A percentile compares a stretch with the other conserved stretches of the same genome.
These are phyloP conservation scores for Zaprionus capensis DNA, from an alignment of 1,140 invertebrate genomes.

Conservation along the genomic window DNA sequence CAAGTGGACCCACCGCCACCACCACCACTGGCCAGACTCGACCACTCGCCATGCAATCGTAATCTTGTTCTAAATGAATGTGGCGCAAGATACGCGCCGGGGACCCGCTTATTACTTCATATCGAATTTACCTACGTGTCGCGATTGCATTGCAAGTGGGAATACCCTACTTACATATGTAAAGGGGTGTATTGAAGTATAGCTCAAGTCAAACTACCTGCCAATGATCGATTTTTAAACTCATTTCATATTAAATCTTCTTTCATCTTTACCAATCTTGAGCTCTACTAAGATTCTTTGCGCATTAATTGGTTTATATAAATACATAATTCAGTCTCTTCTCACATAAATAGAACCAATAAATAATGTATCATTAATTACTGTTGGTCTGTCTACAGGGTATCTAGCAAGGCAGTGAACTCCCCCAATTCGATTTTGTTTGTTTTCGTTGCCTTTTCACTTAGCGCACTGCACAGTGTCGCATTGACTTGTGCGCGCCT, in stretches of 20 bases:
- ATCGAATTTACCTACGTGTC: slow-evolving; percentile 73
- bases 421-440: background rate
- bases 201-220: too few species aligned
- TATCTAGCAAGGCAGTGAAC: background rate
- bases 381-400: background rate
- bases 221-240: too few species aligned
- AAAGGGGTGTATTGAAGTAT: background rate
- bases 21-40: slow-evolving; percentile 6
- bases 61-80: slow-evolving; percentile 78
- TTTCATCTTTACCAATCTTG: too few species aligned
- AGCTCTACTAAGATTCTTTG: too few species aligned
- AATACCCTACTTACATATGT: background rate
- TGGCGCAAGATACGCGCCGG: slow-evolving; percentile 67
- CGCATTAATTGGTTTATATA: too few species aligned
- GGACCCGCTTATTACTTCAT: slow-evolving; percentile 70
- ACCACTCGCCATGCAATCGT: slow-evolving; percentile 50
- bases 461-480: slow-evolving; percentile 33
- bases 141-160: slow-evolving; percentile 16
- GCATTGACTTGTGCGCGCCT: slow-evolving; percentile 56
- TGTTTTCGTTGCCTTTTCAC: slow-evolving; percentile 4
- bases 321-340: too few species aligned
- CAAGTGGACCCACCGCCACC: background rate
- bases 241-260: too few species aligned
- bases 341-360: too few species aligned
- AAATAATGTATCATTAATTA: too few species aligned